phyloP scores from a whole-genome alignment of 1,140 invertebrate species.

The Drosophila sp. region DNA sequence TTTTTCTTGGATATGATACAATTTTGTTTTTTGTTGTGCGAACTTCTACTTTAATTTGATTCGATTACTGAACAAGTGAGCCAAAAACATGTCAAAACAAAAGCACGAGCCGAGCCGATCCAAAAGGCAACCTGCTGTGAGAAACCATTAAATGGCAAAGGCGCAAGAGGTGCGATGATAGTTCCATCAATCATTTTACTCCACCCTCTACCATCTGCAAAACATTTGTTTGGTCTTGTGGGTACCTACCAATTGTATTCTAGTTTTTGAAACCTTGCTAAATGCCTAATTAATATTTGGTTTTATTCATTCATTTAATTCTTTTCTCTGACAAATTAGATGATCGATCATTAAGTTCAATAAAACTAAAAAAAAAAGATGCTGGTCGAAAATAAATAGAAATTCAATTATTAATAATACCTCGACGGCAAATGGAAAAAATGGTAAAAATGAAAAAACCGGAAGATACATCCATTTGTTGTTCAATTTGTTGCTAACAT shows the following conservation, averaged over 20 bases:
- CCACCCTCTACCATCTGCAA: background rate
- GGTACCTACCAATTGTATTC: background rate
- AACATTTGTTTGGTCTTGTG: background rate
- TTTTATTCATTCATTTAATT: slow-evolving; percentile 46
- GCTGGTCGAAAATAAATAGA: slow-evolving; percentile 63
- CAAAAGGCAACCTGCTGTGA: background rate
- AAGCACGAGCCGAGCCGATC: slow-evolving; percentile 1
- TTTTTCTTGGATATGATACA: too few relatives aligned
- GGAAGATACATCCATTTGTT: slow-evolving; percentile 56
- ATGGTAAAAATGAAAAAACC: slow-evolving; percentile 44
- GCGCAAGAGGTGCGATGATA: slow-evolving; percentile 1
- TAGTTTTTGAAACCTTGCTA: slow-evolving; percentile 35
- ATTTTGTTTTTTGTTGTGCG: background rate
- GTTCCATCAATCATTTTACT: slow-evolving; percentile 3
- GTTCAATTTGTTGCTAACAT: slow-evolving; percentile 46
- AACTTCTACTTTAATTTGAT: slow-evolving; percentile 34
- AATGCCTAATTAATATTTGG: slow-evolving; percentile 75
- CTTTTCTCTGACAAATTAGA: slow-evolving; percentile 69
- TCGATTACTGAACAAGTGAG: slow-evolving; percentile 24
- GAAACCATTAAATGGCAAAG: slow-evolving; percentile 1
- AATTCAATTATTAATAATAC: slow-evolving; percentile 68
- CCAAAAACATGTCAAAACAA: slow-evolving; percentile 43
- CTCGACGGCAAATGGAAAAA: slow-evolving; percentile 48
- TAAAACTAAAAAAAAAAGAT: slow-evolving; percentile 45
- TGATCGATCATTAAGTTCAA: slow-evolving; percentile 63